Percentiles rank a stretch among this genome's conserved stretches.
phyloP scores from a whole-genome alignment of 2,113 vertebrate species.

The Xerus inauris region DNA sequence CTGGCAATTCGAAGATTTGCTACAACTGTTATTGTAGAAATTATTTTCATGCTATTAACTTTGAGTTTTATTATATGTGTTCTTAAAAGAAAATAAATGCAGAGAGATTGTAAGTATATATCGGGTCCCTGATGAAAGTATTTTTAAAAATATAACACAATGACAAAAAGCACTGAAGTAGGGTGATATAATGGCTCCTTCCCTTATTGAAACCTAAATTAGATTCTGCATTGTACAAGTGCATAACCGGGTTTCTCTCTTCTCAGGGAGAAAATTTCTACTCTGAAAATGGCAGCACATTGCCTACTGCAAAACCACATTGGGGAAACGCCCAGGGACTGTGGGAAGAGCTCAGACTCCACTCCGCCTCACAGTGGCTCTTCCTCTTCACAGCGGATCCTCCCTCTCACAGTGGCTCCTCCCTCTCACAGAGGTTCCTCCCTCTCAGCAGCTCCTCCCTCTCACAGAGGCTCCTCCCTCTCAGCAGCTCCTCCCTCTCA shows the following conservation, averaged over 20 bases:
- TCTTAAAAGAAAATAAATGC: conserved; percentile 83
- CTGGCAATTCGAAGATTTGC: conserved; percentile 75
- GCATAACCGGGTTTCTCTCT: conserved; percentile 23
- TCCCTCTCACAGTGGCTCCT: not conserved
- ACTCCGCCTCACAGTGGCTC: not conserved
- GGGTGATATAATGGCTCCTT: conserved; percentile 51
- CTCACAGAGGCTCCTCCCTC: no score
- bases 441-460: not conserved
- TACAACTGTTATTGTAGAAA: conserved; percentile 80
- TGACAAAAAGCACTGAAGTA: conserved; percentile 70
- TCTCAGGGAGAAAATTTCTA: conserved; percentile 1
- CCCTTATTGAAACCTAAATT: conserved; percentile 63
- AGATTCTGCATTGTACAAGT: conserved; percentile 62
- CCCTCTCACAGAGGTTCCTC: not conserved
- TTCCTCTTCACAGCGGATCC: no score
- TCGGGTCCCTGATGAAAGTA: conserved; percentile 19
- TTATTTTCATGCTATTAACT: conserved; percentile 83
- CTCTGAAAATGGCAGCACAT: not conserved
- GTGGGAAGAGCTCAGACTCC: not conserved
- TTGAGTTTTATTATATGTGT: conserved; percentile 70
- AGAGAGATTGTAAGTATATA: conserved; percentile 63
- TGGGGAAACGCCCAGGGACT: not conserved
- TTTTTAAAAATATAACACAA: conserved; percentile 61
- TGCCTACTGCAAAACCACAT: not conserved
- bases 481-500: no score